Evolutionary conservation across 1,140 invertebrate genomes (phyloP).

Genomic region (Venustaconcha ellipsiformis): DNA sequence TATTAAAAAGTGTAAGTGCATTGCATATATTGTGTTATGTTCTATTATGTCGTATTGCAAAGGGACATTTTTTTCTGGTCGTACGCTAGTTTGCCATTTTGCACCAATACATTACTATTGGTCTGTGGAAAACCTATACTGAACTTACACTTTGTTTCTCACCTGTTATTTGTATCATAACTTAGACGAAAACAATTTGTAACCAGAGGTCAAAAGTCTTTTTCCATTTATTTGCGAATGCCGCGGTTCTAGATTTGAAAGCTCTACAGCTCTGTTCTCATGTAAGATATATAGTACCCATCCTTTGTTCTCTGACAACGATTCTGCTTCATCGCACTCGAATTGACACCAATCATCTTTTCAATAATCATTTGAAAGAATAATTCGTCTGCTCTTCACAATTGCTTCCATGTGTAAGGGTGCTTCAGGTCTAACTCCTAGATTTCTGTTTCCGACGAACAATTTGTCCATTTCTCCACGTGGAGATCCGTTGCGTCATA

Average conservation of each 20-base stretch:
- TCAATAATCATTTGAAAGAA: too few species aligned
- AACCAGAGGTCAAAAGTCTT: slow-evolving; percentile 30
- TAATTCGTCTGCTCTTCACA: too few species aligned
- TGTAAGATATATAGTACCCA: slow-evolving; percentile 36
- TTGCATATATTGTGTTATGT: too few species aligned
- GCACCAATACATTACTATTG: too few species aligned
- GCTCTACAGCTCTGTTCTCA: slow-evolving; percentile 23
- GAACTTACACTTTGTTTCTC: background rate
- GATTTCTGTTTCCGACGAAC: slow-evolving; percentile 3
- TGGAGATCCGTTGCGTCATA: slow-evolving; percentile 16
- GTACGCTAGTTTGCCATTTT: too few species aligned
- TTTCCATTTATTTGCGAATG: slow-evolving; percentile 25
- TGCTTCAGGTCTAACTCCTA: background rate
- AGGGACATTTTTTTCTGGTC: too few species aligned
- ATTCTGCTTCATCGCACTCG: slow-evolving; percentile 34
- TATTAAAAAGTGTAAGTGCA: too few species aligned
- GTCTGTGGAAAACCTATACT: too few species aligned
- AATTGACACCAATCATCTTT: slow-evolving; percentile 23
- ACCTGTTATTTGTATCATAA: slow-evolving; percentile 39
- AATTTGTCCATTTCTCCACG: slow-evolving; percentile 13
- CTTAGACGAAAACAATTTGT: slow-evolving; percentile 43
- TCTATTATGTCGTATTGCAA: too few species aligned
- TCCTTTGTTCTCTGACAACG: slow-evolving; percentile 32
- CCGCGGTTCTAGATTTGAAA: slow-evolving; percentile 33
- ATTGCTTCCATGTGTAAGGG: too few species aligned